phyloP scores from a whole-genome alignment of 2,888 invertebrate species.

The Mylabris sibirica region DNA sequence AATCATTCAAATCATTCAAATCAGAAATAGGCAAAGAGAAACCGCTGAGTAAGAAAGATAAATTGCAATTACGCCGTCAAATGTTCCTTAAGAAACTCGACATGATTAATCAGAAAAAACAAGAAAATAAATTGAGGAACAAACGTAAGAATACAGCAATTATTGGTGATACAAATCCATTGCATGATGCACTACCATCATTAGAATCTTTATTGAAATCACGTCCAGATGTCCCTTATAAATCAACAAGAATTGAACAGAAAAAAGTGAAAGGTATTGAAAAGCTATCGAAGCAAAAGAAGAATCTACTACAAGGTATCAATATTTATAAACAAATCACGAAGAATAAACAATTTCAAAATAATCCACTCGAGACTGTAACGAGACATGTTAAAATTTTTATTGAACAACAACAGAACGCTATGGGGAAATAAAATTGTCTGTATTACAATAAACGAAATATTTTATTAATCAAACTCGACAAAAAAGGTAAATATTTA shows the following conservation, averaged over 20 bases:
- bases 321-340: slow-evolving; percentile 49
- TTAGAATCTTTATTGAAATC: slow-evolving; percentile 48
- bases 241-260: slow-evolving; percentile 15
- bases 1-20: slow-evolving; percentile 52
- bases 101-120: slow-evolving; percentile 48
- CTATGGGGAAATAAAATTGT: slow-evolving; percentile 4
- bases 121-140: slow-evolving; percentile 46
- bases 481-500: not conserved
- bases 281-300: slow-evolving; percentile 49
- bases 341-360: slow-evolving; percentile 47
- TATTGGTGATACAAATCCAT: slow-evolving; percentile 52
- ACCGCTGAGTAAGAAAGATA: slow-evolving; percentile 53
- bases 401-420: slow-evolving; percentile 37
- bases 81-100: slow-evolving; percentile 53
- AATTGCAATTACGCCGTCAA: slow-evolving; percentile 49
- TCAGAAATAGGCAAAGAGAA: slow-evolving; percentile 42
- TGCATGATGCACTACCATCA: slow-evolving; percentile 55
- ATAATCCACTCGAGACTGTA: slow-evolving; percentile 49
- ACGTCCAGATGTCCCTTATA: slow-evolving; percentile 27
- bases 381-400: slow-evolving; percentile 47
- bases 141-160: slow-evolving; percentile 50
- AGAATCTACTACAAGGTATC: slow-evolving; percentile 46
- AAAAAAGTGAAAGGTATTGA: slow-evolving; percentile 46
- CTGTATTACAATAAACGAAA: slow-evolving; percentile 8
- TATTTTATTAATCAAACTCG: slow-evolving; percentile 11